Conservation (phyloP, 2,113 vertebrate species). For the Xenopus laevis region DNA sequence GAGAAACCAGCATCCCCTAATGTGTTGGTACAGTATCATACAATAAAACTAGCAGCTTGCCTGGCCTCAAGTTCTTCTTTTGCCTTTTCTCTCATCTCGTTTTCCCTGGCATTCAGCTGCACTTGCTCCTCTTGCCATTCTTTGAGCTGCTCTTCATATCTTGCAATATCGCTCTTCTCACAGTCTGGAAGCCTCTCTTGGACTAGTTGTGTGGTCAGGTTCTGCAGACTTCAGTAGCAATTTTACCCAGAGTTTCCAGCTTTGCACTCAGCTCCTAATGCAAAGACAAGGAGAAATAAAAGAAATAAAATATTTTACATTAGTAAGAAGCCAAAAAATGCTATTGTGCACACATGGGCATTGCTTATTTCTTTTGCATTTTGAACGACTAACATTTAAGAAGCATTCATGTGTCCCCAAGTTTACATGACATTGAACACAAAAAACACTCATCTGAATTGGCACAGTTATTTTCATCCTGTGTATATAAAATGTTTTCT, state of each 20-base stretch:
- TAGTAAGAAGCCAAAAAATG: too few species aligned
- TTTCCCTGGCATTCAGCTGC: slow-evolving; percentile 71
- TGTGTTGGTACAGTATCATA: not conserved
- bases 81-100: slow-evolving; percentile 65
- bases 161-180: slow-evolving; percentile 72
- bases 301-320: not conserved
- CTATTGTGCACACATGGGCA: too few species aligned
- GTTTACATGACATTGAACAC: too few species aligned
- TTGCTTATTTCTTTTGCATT: too few species aligned
- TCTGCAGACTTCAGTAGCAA: slow-evolving; percentile 71
- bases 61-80: slow-evolving; percentile 63
- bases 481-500: too few species aligned
- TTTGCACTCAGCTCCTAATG: slow-evolving; percentile 72
- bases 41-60: slow-evolving; percentile 51
- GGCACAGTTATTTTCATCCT: too few species aligned
- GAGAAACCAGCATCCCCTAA: not conserved
- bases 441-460: too few species aligned
- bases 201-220: slow-evolving; percentile 66
- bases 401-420: too few species aligned
- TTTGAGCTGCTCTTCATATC: slow-evolving; percentile 65
- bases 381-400: too few species aligned
- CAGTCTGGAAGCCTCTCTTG: slow-evolving; percentile 65
- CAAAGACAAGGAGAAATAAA: slow-evolving; percentile 6
- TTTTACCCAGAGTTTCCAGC: slow-evolving; percentile 69
- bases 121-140: slow-evolving; percentile 74